phyloP scores from a whole-genome alignment of 1,140 invertebrate species.

The Zophobas atratus region DNA sequence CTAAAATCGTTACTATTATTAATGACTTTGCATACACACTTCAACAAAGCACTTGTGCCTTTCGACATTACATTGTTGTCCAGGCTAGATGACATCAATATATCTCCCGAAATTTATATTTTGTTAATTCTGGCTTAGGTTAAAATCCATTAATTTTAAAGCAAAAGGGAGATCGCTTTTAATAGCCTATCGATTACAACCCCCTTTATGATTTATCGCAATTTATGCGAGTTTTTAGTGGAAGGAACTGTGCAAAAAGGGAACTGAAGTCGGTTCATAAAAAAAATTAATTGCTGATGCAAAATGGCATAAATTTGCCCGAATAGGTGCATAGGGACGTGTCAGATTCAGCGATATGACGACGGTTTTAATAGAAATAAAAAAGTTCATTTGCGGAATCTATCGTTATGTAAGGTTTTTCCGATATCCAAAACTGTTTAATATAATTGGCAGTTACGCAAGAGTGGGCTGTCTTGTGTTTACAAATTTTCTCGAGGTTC shows the following conservation, averaged over 20 bases:
- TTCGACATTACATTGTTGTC: constrained; percentile 15
- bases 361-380: too few species aligned
- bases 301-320: not conserved
- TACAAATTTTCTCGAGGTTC: too few species aligned
- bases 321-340: too few species aligned
- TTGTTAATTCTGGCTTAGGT: constrained; percentile 31
- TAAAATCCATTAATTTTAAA: constrained; percentile 31
- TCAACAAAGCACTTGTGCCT: constrained; percentile 21
- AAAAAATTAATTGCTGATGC: constrained; percentile 1
- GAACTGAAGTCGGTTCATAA: not conserved
- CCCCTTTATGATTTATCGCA: constrained; percentile 28
- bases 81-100: constrained; percentile 16
- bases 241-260: constrained; percentile 6
- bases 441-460: too few species aligned
- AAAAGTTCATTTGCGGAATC: too few species aligned
- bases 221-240: constrained; percentile 20
- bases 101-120: constrained; percentile 26
- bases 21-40: not conserved
- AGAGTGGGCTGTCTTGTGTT: too few species aligned
- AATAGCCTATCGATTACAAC: constrained; percentile 30
- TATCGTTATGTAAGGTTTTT: too few species aligned
- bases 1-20: constrained; percentile 4
- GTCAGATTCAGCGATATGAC: too few species aligned
- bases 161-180: constrained; percentile 14
- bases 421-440: too few species aligned